These are phyloP conservation scores for Chymomyza costata DNA, from an alignment of 1,140 invertebrate species.

Conservation along the genomic window DNA sequence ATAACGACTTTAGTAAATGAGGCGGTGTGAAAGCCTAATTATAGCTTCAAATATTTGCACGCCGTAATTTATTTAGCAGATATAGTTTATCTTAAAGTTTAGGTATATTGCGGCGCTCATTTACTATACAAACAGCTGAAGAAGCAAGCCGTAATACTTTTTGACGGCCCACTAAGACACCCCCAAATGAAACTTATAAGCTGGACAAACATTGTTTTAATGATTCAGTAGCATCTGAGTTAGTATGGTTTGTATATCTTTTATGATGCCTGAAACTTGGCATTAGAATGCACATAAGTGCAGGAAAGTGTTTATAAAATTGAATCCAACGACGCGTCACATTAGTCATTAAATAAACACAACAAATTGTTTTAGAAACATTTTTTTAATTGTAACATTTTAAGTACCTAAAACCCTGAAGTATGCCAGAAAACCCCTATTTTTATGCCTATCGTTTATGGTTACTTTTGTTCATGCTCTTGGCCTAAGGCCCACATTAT, in stretches of 20 bases:
- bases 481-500: constrained; percentile 34
- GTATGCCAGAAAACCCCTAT: background rate
- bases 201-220: constrained; percentile 40
- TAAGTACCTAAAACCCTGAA: too few relatives aligned
- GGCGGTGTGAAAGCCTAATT: constrained; percentile 25
- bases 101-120: constrained; percentile 28
- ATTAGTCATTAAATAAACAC: too few relatives aligned
- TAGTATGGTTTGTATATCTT: too few relatives aligned
- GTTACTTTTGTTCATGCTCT: constrained; percentile 8
- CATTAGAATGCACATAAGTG: too few relatives aligned
- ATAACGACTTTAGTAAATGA: background rate
- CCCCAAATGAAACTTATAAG: constrained; percentile 23
- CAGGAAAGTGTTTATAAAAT: too few relatives aligned
- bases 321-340: too few relatives aligned
- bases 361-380: too few relatives aligned
- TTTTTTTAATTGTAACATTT: too few relatives aligned
- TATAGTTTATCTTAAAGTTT: constrained; percentile 34
- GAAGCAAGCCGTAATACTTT: background rate
- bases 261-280: too few relatives aligned
- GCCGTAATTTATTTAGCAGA: constrained; percentile 29
- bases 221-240: background rate
- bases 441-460: too few relatives aligned
- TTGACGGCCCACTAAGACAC: background rate
- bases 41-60: constrained; percentile 22
- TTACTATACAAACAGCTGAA: constrained; percentile 25